Percentiles rank a stretch among this genome's conserved stretches.
These are phyloP conservation scores for Frankliniella intonsa DNA, from an alignment of 2,888 invertebrate genomes.

Conservation along the genomic window DNA sequence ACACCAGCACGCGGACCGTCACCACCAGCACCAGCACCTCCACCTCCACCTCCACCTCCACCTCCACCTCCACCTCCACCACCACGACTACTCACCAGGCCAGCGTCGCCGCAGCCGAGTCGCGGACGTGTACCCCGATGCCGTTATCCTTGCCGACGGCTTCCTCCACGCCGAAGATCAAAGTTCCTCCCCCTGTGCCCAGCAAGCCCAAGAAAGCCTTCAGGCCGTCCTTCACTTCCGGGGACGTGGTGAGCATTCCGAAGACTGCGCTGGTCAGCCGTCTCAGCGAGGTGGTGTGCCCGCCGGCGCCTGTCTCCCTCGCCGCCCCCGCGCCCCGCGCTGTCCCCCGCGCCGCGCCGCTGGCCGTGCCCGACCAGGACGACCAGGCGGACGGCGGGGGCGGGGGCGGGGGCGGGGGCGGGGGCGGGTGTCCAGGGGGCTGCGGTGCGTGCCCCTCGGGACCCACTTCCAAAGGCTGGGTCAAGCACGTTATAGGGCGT, in stretches of 20 bases:
- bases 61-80: not conserved
- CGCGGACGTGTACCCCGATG: not conserved
- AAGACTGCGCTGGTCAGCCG: constrained; percentile 28
- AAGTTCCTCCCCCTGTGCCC: constrained; percentile 60
- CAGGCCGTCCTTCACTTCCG: constrained; percentile 34
- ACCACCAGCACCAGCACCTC: not conserved
- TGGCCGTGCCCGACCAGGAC: constrained; percentile 19
- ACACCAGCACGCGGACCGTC: constrained; percentile 40
- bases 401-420: constrained; percentile 39
- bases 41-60: not conserved
- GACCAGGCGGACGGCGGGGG: constrained; percentile 43
- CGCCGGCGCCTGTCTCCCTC: constrained; percentile 30
- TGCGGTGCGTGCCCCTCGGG: constrained; percentile 38
- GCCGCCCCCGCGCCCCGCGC: not conserved
- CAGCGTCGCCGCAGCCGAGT: not conserved
- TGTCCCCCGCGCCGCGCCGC: not conserved
- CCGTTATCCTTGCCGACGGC: constrained; percentile 28
- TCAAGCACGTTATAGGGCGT: constrained; percentile 67
- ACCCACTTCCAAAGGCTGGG: constrained; percentile 59
- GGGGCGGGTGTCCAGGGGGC: constrained; percentile 45
- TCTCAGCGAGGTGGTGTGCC: not conserved
- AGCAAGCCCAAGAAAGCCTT: constrained; percentile 52
- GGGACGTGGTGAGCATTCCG: constrained; percentile 29
- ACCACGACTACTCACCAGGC: not conserved
- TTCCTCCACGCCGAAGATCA: constrained; percentile 41